phyloP scores from a whole-genome alignment of 1,140 invertebrate genomes.

The Papilio glaucus region DNA sequence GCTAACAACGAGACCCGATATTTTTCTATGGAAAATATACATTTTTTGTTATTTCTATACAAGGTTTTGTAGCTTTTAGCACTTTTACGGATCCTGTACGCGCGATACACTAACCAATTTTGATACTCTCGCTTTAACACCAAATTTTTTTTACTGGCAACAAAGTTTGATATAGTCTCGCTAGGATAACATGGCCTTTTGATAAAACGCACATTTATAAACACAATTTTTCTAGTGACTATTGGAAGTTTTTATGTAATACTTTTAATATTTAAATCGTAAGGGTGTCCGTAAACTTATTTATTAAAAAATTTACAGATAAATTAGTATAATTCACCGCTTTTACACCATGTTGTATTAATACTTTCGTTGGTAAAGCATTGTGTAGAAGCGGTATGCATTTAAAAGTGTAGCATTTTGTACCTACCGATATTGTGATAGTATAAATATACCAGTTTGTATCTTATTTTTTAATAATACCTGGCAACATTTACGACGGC shows the following conservation, averaged over 20 bases:
- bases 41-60: constrained; percentile 60
- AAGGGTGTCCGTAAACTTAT: constrained; percentile 40
- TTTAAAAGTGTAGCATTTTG: constrained; percentile 51
- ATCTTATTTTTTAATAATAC: constrained; percentile 41
- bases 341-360: constrained; percentile 5
- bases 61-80: constrained; percentile 62
- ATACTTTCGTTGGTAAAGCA: neutral
- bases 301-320: neutral
- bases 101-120: constrained; percentile 5
- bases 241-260: constrained; percentile 9
- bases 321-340: constrained; percentile 9
- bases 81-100: constrained; percentile 27
- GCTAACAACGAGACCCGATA: constrained; percentile 58
- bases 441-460: constrained; percentile 50
- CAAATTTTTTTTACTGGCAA: constrained; percentile 18
- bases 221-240: constrained; percentile 31
- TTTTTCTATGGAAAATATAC: constrained; percentile 73
- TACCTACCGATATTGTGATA: constrained; percentile 56
- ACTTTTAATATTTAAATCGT: constrained; percentile 45
- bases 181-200: constrained; percentile 28
- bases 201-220: constrained; percentile 20
- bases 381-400: constrained; percentile 41
- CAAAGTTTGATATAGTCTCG: constrained; percentile 9
- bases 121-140: constrained; percentile 35
- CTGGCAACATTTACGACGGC: constrained; percentile 38